Percentiles rank a stretch among this genome's conserved stretches.
Conservation (phyloP, 2,113 vertebrate genomes). For the Climacteris rufus region DNA sequence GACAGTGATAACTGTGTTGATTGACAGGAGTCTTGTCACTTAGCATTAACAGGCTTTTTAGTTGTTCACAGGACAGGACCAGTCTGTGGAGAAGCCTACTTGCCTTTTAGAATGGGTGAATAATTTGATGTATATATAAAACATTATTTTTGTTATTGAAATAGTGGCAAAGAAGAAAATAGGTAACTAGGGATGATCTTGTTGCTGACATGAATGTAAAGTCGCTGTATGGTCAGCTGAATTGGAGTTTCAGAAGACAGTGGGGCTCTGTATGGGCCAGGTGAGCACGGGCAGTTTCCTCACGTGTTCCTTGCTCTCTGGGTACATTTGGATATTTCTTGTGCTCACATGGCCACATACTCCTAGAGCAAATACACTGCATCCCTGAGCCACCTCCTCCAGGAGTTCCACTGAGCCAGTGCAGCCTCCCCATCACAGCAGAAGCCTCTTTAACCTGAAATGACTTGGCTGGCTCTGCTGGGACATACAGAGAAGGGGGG, state of each 20-base stretch:
- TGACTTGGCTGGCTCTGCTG: not conserved
- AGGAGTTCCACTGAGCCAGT: not conserved
- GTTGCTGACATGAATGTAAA: not conserved
- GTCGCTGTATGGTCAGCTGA: not conserved
- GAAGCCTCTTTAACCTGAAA: not conserved
- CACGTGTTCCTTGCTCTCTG: not conserved
- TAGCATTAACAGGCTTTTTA: not conserved
- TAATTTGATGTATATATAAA: not conserved
- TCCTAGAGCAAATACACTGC: not conserved
- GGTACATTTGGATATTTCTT: not conserved
- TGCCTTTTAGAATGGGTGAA: not conserved
- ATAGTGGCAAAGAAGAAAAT: not conserved
- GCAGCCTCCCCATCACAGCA: accelerated
- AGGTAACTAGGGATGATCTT: not conserved
- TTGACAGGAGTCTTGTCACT: not conserved
- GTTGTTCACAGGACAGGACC: not conserved
- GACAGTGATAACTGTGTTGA: not conserved
- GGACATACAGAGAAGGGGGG: not conserved
- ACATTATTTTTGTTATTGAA: not conserved
- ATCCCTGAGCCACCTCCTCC: not conserved
- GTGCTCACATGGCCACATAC: not conserved
- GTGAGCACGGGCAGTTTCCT: not conserved
- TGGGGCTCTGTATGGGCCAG: not conserved
- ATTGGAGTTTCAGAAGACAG: not conserved
- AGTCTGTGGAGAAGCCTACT: not conserved